Evolutionary conservation across 2,797 vertebrate species (phyloP), one percentile per base, ranked within the genome.

Genomic region (Synaphobranchus kaupii): DNA sequence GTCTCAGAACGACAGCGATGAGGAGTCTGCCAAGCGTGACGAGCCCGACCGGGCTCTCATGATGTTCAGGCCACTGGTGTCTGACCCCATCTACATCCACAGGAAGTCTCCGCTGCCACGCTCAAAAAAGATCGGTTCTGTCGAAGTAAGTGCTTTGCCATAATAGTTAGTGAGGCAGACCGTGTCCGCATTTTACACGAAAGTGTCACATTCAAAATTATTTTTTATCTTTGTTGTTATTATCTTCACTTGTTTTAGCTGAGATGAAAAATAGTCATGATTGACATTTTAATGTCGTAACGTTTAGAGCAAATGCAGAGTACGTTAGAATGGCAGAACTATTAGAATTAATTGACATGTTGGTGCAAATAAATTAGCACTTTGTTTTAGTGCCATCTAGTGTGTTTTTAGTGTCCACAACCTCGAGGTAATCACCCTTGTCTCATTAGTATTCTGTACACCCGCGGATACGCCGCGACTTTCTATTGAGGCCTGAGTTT

Each of bases 81-180:
- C 97, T 22, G 97, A 98, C 89, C 97, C 97, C 81, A 98, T 98
- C 95, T 96, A 97, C 91, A 98, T 98, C 93, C 97, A 98, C 93
- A 96, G 97, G 89, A 98, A 98, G 86, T 97, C 97, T 76, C 96
- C 97, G 6, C 95, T 97, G 88, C 96, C 96, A 8, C 95, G 97
- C 87, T 96, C 97, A 88, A 97, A 96, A 93, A 98, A 97, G 93
- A 96, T 97, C 68, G 94, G 96, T 92, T 95, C 97, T 86, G 96
- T 94, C 89, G 97, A 98, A 96, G 97, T 98, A 96, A 97, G 97
- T 95, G 63, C 60, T 56, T 10, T 22, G 25, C 85, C 84, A 54
- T 34, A 60, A 20, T 76, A 0, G 34, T 0, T 56, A 66, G 20
- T 1, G 2, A 50, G 44, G 17, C 15, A 5, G 13, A 48, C 5